Percentiles rank a stretch among this genome's conserved stretches.
These are phyloP conservation scores for Tympanuchus pallidicinctus DNA, from an alignment of 2,113 vertebrate genomes.

Conservation along the genomic window DNA sequence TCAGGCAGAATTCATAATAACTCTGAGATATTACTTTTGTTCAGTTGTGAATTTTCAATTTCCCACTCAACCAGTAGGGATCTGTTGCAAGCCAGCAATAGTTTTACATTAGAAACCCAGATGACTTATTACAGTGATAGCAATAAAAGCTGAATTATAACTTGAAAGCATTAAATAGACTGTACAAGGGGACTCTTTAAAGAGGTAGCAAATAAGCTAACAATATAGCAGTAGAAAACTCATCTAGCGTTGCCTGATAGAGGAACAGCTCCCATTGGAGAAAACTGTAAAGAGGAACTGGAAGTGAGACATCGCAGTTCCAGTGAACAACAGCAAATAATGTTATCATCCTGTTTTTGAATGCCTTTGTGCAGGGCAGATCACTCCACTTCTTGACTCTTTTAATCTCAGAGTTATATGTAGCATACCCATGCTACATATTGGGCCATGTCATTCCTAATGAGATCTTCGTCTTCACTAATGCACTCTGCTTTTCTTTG, in stretches of 20 bases:
- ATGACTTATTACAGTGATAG: neutral
- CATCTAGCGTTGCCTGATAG: neutral
- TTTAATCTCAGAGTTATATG: neutral
- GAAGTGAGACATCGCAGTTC: accelerated
- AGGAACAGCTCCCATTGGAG: neutral
- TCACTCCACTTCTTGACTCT: accelerated
- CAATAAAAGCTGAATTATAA: neutral
- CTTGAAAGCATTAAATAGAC: neutral
- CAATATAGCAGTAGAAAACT: neutral
- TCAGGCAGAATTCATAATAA: neutral
- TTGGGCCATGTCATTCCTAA: neutral
- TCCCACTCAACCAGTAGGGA: neutral
- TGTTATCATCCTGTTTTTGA: accelerated
- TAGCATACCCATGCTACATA: neutral
- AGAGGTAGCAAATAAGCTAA: neutral
- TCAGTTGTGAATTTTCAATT: neutral
- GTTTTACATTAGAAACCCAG: neutral
- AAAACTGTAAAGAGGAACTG: neutral
- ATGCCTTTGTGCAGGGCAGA: neutral
- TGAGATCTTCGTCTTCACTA: neutral
- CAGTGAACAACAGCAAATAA: neutral
- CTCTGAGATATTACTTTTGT: neutral
- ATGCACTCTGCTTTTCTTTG: neutral
- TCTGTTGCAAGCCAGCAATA: neutral
- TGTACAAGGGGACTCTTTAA: neutral